Percentiles rank a stretch among this genome's conserved stretches.
Conservation (phyloP, 2,888 invertebrate species). For the Osmoderma eremita region DNA sequence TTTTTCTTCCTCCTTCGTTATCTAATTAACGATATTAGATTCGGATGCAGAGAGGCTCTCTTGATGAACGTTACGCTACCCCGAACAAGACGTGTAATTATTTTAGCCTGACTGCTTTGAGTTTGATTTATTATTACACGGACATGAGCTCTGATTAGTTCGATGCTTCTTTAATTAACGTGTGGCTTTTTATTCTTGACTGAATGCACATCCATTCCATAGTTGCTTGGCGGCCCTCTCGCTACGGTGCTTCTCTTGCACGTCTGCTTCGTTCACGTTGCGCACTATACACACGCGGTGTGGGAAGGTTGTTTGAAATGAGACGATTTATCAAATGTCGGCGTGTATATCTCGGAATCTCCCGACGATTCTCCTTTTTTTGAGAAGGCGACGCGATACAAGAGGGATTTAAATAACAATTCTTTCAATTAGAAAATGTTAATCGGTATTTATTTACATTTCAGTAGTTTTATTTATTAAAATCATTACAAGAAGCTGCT, state of each 20-base stretch:
- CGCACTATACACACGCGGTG: constrained; percentile 37
- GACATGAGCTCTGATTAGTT: constrained; percentile 65
- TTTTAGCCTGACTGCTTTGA: constrained; percentile 63
- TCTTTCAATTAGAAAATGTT: background rate
- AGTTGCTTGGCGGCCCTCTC: background rate
- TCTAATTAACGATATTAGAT: constrained; percentile 65
- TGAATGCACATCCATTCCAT: constrained; percentile 23
- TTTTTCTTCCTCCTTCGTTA: constrained; percentile 52
- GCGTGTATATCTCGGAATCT: constrained; percentile 48
- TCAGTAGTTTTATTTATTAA: too few relatives aligned
- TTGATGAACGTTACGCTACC: constrained; percentile 64
- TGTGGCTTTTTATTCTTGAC: constrained; percentile 57
- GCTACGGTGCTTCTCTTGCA: constrained; percentile 37
- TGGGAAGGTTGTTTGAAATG: constrained; percentile 58
- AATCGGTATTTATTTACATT: too few relatives aligned
- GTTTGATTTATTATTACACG: constrained; percentile 65
- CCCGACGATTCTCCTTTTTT: constrained; percentile 1
- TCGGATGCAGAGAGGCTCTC: constrained; percentile 62
- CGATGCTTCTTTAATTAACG: constrained; percentile 66
- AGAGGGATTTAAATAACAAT: constrained; percentile 12
- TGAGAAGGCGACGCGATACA: constrained; percentile 1
- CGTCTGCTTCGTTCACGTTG: constrained; percentile 7
- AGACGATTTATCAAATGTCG: constrained; percentile 59
- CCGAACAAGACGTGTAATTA: constrained; percentile 65
- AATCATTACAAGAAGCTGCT: too few relatives aligned